phyloP scores from a whole-genome alignment of 2,113 vertebrate species.

The Chiloscyllium plagiosum region DNA sequence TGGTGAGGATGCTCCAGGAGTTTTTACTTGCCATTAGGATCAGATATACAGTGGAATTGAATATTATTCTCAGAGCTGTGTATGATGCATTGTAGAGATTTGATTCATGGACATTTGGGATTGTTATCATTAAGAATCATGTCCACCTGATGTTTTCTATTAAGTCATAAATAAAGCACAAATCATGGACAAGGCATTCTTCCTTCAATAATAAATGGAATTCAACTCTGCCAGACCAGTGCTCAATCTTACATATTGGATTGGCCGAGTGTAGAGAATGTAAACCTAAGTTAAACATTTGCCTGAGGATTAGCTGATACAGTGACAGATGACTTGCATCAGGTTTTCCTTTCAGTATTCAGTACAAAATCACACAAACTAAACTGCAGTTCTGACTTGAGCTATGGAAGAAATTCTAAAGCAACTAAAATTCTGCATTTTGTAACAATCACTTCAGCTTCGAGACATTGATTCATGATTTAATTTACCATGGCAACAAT shows the following conservation, averaged over 20 bases:
- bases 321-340: too few relatives aligned
- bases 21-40: background rate
- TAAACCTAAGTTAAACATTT: background rate
- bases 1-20: background rate
- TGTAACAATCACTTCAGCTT: background rate
- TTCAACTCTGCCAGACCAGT: background rate
- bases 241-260: background rate
- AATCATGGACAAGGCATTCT: background rate
- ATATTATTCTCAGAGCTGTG: background rate
- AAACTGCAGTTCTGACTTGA: background rate
- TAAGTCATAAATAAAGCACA: background rate
- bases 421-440: background rate
- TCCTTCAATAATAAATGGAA: background rate
- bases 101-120: background rate
- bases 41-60: background rate
- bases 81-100: background rate
- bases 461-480: constrained; percentile 5
- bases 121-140: background rate
- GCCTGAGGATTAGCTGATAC: background rate
- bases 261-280: background rate
- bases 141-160: background rate
- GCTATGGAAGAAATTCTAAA: background rate
- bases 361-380: background rate
- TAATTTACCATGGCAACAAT: background rate
- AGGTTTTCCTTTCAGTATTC: background rate